Base-by-base conservation (phyloP, 2,888 invertebrate species). In the Drosophila putrida region DNA sequence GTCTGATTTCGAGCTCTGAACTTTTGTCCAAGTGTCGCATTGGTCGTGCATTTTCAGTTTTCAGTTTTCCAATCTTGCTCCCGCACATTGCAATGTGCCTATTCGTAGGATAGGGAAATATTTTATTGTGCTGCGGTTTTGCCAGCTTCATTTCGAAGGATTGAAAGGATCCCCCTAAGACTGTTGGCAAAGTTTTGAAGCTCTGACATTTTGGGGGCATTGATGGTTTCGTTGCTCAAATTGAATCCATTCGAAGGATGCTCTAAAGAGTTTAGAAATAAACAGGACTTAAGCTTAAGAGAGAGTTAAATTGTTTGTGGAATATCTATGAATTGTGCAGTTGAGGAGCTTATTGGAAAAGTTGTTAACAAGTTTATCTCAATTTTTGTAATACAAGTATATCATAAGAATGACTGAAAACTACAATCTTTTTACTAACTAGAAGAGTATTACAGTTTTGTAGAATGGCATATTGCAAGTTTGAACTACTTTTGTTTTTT, bases 21-120 rank as follows among this genome's bases (percentile, higher is more conserved):
- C 83, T 82, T 82, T 77, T 82, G 67, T 71, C 63, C 75, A 79
- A 84, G 70, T 82, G 82, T 82, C 85, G 85, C 85, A 71, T 66
- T 74, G 62, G 71, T 81, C 62, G 61, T 80, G 78, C 70, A 83
- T 70, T 78, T 73, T 66, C 49, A 61, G 60, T 49, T 55, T 55
- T 55, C 51, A 36, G 33, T 35, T n/a, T 3, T n/a, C 15, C 59
- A 36, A n/a, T 44, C 15, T 11, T 27, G 31, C 43, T 13, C 43
- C 51, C 51, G 15, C 39, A 10, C 51, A 41, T n/a, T 54, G 41
- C 54, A 54, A n/a, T n/a, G 41, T 27, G 46, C 57, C 57, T 47
- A 62, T 46, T 15, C 36, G 38, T 50, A 15, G 43, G 35, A 25
- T 51, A 33, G 58, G 58, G 46, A 62, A 62, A 62, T 62, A 62